Base-by-base conservation (phyloP, 2,113 vertebrate genomes). In the Phrynosoma platyrhinos region DNA sequence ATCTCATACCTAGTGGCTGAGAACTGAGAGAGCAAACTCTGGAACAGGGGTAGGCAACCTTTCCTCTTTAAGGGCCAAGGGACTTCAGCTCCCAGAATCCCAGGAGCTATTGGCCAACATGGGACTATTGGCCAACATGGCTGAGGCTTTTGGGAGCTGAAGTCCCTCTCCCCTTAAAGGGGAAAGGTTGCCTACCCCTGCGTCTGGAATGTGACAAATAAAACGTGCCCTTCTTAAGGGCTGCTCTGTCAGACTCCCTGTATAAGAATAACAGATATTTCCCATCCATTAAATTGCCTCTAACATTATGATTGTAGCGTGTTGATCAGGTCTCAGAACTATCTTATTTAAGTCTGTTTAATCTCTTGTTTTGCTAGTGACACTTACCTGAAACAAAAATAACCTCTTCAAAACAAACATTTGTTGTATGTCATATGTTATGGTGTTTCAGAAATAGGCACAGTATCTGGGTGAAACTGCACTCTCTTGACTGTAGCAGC, bases 311-410 rank as follows among this genome's bases (percentile, higher is more conserved):
- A 52, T 53, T 86, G 30, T 66, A 77, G 55, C 23, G 30, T 86
- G 40, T 47, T 66, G 47, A 53, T 52, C 47, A 32, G 58, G 71
- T 47, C 72, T 64, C 76, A 27, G 72, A 76, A 5, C 9, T 18
- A 53, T 42, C 69, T 83, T 40, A 77, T 10, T 30, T 27, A 55
- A 23, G 36, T 25, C 16, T 64, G 62, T n/a, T 78, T 32, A 32
- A 85, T 77, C 78, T 40, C 78, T 23, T 71, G 27, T 71, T 84
- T n/a, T 78, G 20, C 79, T 91, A 64, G 18, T 0, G 0, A 83
- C 92, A 13, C 71, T 82, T 72, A 79, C 14, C 66, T 84, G 55
- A 87, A 94, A 90, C 64, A 90, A 84, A 93, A 94, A 76, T 82
- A 86, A 85, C 66, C 7, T 18, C 32, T 2, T 90, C 87, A 87